Evolutionary conservation across 2,113 vertebrate genomes (phyloP), one percentile per base, ranked within the genome.

Genomic region (Alaudala cheleensis): DNA sequence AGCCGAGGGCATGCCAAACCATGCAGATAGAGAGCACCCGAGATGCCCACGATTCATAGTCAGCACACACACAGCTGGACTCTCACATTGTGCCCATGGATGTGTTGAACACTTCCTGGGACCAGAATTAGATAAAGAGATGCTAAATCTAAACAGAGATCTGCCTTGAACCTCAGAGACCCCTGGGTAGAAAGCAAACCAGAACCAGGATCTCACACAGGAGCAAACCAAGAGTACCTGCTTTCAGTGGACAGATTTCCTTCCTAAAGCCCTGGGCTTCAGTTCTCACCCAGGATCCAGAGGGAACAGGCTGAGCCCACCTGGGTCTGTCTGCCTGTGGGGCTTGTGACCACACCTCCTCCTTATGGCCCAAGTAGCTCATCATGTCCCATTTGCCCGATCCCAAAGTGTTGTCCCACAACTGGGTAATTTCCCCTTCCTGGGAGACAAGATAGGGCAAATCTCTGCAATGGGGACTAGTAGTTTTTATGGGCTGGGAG

Each of bases 381-480:
- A 98, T 98, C 91, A 96, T 96, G 31, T 95, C 61, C 81, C 29
- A 24, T 88, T 90, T 74, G 81, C 96, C 96, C 0, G 60, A 29
- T 80, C 76, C 70, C 93, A 94, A 74, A 83, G 78, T 96, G 79
- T 60, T 95, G 73, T 92, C 90, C 91, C 39, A 91, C 82, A 95
- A 44, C 45, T 90, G 44, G 33, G 82, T 96, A 85, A 96, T 87
- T 88, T 97, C 96, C 96, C 94, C 34, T 4, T 97, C 97, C 98
- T 98, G 96, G 65, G 84, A 81, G 65, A 79, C 25, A 83, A 95
- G 66, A 91, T 10, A 85, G 81, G 86, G 61, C 65, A 67, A n/a
- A 42, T 70, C 54, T 86, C 90, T 91, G 88, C 83, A 80, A 70
- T n/a, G 34, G 33, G 49, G 39, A 61, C 62, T 9, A 4, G 28